Base-by-base conservation (phyloP, 2,888 invertebrate genomes). In the Hydrotaea diabolus region DNA sequence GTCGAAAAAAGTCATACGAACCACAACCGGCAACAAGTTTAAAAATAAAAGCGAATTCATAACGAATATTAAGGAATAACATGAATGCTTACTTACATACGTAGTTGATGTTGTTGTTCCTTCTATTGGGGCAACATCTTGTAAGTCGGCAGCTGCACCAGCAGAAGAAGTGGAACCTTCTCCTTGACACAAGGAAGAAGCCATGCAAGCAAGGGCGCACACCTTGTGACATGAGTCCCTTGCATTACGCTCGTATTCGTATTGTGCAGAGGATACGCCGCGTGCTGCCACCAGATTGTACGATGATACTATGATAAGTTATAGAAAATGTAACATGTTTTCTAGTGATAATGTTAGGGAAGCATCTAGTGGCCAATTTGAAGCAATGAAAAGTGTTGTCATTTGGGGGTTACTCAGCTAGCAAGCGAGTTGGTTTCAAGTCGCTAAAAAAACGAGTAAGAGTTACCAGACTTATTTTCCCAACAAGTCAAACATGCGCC, bases 221-320 rank as follows among this genome's bases (percentile, higher is more conserved):
- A 77, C 69, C 83, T 83, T 80, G 66, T 73, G 73, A 62, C 62
- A 80, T 77, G 74, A 75, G 71, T 74, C 74, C 49, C 57, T 76
- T 76, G 43, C 46, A 46, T 26, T 59, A 55, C 53, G 53, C n/a
- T n/a, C n/a, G n/a, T 53, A n/a, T 17, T n/a, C 21, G 19, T 19
- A 39, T 39, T 39, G 15, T 1, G 49, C 21, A 57, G 21, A 21
- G 55, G 5, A 57, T 19, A 5, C 8, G 1, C 55, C 21, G 55
- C 21, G 19, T 57, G 55, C 19, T 19, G 49, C 19, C 23, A 57
- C 11, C 11, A 57, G 19, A 0, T 9, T 7, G 5, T 57, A 19
- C 55, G 55, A 57, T 21, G 23, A 13, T 8, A 17, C 9, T 21
- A 53, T 53, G n/a, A 17, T 53, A 53, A 53, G 31, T n/a, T n/a